Evolutionary conservation across 2,797 vertebrate species (phyloP).

Genomic region (Sebastes dallii): DNA sequence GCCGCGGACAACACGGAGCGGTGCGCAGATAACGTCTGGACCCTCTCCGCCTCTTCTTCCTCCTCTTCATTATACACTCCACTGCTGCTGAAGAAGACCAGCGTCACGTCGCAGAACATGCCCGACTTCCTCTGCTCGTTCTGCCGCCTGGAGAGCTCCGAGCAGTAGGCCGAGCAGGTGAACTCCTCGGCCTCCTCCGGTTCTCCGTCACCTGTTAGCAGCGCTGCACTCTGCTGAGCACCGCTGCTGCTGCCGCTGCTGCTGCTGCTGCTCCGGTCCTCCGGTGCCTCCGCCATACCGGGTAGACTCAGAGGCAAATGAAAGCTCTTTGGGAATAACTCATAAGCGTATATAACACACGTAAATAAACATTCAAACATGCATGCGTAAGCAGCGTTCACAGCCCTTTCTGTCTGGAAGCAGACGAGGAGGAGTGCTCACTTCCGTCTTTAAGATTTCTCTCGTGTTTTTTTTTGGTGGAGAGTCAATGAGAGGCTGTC

Average conservation of each 20-base stretch:
- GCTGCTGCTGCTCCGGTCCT: slow-evolving; percentile 56
- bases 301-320: slow-evolving; percentile 42
- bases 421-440: slow-evolving; percentile 12
- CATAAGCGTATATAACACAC: slow-evolving; percentile 62
- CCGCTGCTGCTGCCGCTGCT: slow-evolving; percentile 22
- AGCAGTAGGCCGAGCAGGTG: slow-evolving; percentile 86
- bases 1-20: slow-evolving; percentile 91
- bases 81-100: slow-evolving; percentile 86
- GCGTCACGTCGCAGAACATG: slow-evolving; percentile 91
- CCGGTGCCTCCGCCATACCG: slow-evolving; percentile 66
- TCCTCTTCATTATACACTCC: slow-evolving; percentile 15
- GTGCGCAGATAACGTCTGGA: slow-evolving; percentile 81
- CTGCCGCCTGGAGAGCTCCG: slow-evolving; percentile 89
- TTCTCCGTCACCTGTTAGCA: slow-evolving; percentile 78
- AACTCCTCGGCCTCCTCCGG: slow-evolving; percentile 88
- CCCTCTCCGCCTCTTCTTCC: slow-evolving; percentile 1
- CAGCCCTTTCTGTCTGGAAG: neutral
- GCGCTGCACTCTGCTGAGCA: slow-evolving; percentile 30
- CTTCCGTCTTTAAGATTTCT: slow-evolving; percentile 54
- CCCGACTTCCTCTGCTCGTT: slow-evolving; percentile 90
- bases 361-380: slow-evolving; percentile 65
- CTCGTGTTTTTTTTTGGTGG: neutral
- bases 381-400: slow-evolving; percentile 40
- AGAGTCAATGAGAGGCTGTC: neutral
- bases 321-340: slow-evolving; percentile 57